Evolutionary conservation across 2,113 vertebrate species (phyloP).

Genomic region (Odontophorus gujanensis): DNA sequence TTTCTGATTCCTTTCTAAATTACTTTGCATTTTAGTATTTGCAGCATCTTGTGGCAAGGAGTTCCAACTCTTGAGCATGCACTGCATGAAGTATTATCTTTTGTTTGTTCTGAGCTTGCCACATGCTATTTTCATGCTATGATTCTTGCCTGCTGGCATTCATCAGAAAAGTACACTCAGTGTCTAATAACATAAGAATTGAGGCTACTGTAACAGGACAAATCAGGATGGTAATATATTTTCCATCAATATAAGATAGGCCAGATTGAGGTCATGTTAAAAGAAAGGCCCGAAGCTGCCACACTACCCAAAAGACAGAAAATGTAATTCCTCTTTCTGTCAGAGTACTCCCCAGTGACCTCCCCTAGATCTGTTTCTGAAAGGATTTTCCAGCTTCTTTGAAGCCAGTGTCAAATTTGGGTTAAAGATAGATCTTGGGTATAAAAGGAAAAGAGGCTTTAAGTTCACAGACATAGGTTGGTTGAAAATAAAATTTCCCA

Average conservation of each 20-base stretch:
- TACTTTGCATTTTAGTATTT: neutral
- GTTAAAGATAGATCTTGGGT: neutral
- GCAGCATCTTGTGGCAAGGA: neutral
- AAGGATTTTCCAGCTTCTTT: neutral
- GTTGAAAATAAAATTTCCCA: neutral
- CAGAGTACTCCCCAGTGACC: neutral
- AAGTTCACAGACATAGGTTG: neutral
- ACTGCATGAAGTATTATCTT: constrained; percentile 7
- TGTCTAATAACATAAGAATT: constrained; percentile 4
- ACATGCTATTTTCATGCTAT: constrained; percentile 25
- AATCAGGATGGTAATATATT: constrained; percentile 34
- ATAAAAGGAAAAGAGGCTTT: neutral
- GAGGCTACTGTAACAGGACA: constrained; percentile 20
- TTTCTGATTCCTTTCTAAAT: neutral
- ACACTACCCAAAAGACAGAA: neutral
- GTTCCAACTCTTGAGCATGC: neutral
- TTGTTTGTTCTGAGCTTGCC: constrained; percentile 21
- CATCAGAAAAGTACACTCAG: neutral
- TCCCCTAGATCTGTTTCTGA: neutral
- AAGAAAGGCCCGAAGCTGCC: constrained; percentile 2
- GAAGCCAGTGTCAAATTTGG: neutral
- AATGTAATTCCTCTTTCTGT: neutral
- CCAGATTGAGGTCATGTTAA: neutral
- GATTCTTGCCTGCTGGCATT: constrained; percentile 41
- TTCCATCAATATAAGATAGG: neutral